Conservation (phyloP, 1,140 invertebrate genomes). For the Glomeris maerens region DNA sequence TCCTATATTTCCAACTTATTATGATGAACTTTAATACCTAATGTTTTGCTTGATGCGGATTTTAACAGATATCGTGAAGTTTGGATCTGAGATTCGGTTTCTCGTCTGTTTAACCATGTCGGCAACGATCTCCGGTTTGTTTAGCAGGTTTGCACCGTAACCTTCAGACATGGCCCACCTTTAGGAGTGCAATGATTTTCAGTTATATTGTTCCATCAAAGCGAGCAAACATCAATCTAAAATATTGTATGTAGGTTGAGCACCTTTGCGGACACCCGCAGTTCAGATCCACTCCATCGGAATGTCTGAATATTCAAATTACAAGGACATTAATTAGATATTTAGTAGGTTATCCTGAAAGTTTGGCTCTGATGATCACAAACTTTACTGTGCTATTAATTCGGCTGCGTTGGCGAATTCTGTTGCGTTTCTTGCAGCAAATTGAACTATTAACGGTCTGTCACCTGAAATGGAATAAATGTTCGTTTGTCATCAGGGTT, state of each 20-base stretch:
- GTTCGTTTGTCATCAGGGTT: too few species aligned
- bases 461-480: conserved; percentile 51
- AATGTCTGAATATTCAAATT: conserved; percentile 41
- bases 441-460: conserved; percentile 78
- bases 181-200: too few species aligned
- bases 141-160: conserved; percentile 70
- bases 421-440: conserved; percentile 69
- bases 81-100: conserved; percentile 43
- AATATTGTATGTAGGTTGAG: too few species aligned
- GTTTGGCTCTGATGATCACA: background rate
- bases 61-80: conserved; percentile 84
- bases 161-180: conserved; percentile 81
- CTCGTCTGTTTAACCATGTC: conserved; percentile 63
- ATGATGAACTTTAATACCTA: too few species aligned
- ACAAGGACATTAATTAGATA: too few species aligned
- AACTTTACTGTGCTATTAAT: conserved; percentile 56
- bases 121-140: conserved; percentile 64
- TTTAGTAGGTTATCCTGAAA: conserved; percentile 4
- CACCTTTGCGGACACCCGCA: conserved; percentile 87
- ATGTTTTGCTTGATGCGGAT: conserved; percentile 53
- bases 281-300: conserved; percentile 85
- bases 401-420: conserved; percentile 75
- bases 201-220: too few species aligned
- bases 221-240: too few species aligned
- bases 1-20: too few species aligned